phyloP scores from a whole-genome alignment of 2,888 invertebrate species.

The Pseudoips prasinana region DNA sequence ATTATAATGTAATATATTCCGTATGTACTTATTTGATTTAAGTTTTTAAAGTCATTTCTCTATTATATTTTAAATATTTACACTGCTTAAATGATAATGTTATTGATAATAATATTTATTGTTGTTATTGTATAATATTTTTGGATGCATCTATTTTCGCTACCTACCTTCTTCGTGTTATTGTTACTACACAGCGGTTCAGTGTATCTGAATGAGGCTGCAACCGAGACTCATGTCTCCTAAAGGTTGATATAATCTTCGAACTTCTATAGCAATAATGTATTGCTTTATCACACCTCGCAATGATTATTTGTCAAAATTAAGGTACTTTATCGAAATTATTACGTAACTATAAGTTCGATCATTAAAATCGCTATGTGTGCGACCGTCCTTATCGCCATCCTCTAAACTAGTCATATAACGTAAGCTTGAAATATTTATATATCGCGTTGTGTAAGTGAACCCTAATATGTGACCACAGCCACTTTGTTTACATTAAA shows the following conservation, averaged over 20 bases:
- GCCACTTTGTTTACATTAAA: conserved; percentile 39
- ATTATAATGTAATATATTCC: conserved; percentile 59
- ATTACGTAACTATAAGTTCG: conserved; percentile 64
- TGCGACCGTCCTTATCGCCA: conserved; percentile 81
- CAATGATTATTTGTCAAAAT: conserved; percentile 70
- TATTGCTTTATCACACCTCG: conserved; percentile 68
- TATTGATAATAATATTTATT: conserved; percentile 72
- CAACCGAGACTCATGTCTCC: conserved; percentile 27
- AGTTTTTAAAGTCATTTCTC: conserved; percentile 67
- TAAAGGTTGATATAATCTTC: conserved; percentile 36
- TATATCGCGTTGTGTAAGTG: conserved; percentile 55
- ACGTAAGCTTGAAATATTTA: conserved; percentile 65
- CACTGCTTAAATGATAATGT: conserved; percentile 76
- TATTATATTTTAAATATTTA: conserved; percentile 77
- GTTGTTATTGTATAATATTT: conserved; percentile 77
- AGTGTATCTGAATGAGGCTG: conserved; percentile 43
- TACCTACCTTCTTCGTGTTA: conserved; percentile 66
- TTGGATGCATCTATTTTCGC: conserved; percentile 76
- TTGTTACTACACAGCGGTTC: conserved; percentile 56
- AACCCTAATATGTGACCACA: conserved; percentile 51
- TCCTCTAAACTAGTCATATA: conserved; percentile 81
- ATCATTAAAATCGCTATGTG: conserved; percentile 67
- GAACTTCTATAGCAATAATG: conserved; percentile 36
- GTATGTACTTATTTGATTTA: conserved; percentile 58
- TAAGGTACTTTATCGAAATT: conserved; percentile 66